Percentiles rank a stretch among this genome's conserved stretches.
phyloP scores from a whole-genome alignment of 2,888 invertebrate genomes.

The Melanotus villosus region DNA sequence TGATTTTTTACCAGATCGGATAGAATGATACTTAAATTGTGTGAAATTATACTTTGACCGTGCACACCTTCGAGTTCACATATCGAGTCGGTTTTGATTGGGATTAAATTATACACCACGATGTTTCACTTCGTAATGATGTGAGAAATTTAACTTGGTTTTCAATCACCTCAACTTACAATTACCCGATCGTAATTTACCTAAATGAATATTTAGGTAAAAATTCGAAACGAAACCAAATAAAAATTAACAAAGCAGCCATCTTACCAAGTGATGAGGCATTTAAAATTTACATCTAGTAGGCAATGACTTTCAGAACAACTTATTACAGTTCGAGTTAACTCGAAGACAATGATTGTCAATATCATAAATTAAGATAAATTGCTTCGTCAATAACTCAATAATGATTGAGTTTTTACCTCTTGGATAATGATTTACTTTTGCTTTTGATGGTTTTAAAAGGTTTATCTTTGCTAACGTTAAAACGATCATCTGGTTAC shows the following conservation, averaged over 20 bases:
- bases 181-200: no score
- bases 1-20: conserved; percentile 52
- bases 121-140: background rate
- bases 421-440: conserved; percentile 12
- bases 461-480: no score
- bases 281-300: conserved; percentile 26
- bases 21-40: conserved; percentile 59
- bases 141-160: background rate
- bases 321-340: conserved; percentile 29
- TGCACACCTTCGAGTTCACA: conserved; percentile 16
- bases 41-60: conserved; percentile 61
- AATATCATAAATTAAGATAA: conserved; percentile 41
- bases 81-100: background rate
- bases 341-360: conserved; percentile 44
- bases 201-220: no score
- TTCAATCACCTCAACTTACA: no score
- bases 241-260: background rate
- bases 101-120: conserved; percentile 3
- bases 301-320: conserved; percentile 28
- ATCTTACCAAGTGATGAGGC: background rate
- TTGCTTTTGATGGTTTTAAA: conserved; percentile 3
- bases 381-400: conserved; percentile 41
- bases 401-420: conserved; percentile 34
- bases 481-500: no score
- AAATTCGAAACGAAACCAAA: no score